These are phyloP conservation scores for Peromyscus eremicus DNA, from an alignment of 2,797 vertebrate species.

Conservation along the genomic window DNA sequence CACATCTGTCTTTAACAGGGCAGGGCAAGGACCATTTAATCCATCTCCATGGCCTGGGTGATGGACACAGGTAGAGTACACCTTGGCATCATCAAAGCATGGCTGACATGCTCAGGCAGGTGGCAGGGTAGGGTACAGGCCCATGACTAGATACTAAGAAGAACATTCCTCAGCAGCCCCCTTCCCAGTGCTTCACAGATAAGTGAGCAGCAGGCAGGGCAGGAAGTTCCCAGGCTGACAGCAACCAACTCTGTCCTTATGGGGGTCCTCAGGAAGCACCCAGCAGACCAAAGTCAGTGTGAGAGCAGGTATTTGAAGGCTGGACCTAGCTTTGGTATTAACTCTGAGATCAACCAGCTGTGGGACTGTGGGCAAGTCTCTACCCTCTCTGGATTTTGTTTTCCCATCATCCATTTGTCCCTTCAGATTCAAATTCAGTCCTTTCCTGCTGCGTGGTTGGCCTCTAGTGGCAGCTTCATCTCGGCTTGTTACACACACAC, in stretches of 20 bases:
- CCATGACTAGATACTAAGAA: neutral
- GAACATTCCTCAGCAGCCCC: neutral
- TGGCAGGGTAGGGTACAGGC: neutral
- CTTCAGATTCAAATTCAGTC: neutral
- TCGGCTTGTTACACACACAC: neutral
- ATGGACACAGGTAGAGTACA: neutral
- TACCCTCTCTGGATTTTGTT: conserved; percentile 17
- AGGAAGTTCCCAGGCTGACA: neutral
- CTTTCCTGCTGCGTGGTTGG: neutral
- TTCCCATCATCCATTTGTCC: neutral
- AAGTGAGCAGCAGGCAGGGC: neutral
- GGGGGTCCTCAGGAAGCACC: neutral
- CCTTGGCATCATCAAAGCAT: neutral
- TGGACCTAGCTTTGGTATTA: conserved; percentile 2
- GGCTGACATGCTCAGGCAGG: neutral
- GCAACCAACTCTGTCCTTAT: accelerated
- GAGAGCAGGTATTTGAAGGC: neutral
- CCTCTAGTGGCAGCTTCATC: neutral
- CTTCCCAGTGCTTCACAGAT: neutral
- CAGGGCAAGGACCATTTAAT: neutral
- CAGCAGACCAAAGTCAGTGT: neutral
- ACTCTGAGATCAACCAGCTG: neutral
- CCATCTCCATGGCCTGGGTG: no score
- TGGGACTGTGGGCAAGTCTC: neutral
- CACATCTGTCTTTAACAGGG: neutral